A percentile compares a stretch with the other conserved stretches of the same genome.
phyloP scores from a whole-genome alignment of 2,888 invertebrate species.

The Ethmia dodecea region DNA sequence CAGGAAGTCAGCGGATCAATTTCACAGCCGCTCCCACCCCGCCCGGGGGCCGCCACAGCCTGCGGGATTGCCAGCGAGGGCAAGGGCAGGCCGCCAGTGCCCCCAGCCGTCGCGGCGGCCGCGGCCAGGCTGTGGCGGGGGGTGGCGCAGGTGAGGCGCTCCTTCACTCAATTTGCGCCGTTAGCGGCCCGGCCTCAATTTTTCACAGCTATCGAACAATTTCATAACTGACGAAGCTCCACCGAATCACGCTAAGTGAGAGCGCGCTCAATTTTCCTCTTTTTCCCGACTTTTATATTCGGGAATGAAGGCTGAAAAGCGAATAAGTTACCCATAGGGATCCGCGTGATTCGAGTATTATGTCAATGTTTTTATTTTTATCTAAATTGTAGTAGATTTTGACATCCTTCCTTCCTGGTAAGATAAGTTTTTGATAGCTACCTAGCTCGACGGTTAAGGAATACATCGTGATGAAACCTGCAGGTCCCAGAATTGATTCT shows the following conservation, averaged over 20 bases:
- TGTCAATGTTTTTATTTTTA: too few relatives aligned
- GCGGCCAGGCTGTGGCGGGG: not conserved
- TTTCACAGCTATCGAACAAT: conserved; percentile 69
- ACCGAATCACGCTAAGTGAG: conserved; percentile 53
- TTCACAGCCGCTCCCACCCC: conserved; percentile 35
- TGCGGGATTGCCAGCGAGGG: not conserved
- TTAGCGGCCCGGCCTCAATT: conserved; percentile 55
- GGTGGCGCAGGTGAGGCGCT: not conserved
- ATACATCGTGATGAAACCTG: too few relatives aligned
- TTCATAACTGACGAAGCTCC: conserved; percentile 27
- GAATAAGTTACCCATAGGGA: not conserved
- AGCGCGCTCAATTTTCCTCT: conserved; percentile 36
- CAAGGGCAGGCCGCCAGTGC: not conserved
- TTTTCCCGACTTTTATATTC: conserved; percentile 14
- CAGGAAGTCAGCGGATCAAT: conserved; percentile 60
- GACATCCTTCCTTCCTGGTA: too few relatives aligned
- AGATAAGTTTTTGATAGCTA: too few relatives aligned
- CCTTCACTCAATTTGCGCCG: conserved; percentile 66
- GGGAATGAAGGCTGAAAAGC: not conserved
- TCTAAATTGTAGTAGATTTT: too few relatives aligned
- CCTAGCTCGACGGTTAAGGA: too few relatives aligned
- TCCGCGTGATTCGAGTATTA: too few relatives aligned
- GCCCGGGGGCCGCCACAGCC: conserved; percentile 10
- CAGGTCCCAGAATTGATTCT: too few relatives aligned
- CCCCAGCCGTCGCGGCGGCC: not conserved